Evolutionary conservation across 2,113 vertebrate species (phyloP), one percentile per base, ranked within the genome.

Genomic region (Cynocephalus volans): DNA sequence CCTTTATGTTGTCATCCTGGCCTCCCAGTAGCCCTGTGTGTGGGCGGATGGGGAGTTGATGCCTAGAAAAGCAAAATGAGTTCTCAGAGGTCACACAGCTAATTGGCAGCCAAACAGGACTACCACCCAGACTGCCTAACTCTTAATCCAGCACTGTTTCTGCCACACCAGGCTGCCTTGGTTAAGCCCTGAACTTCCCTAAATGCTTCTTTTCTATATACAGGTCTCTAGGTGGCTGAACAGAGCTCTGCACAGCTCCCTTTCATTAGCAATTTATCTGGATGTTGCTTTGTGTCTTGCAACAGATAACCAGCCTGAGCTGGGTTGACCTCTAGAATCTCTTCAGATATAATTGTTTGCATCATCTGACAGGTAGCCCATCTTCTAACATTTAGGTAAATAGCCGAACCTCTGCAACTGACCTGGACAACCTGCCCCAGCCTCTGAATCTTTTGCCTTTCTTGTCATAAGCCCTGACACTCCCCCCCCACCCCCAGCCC

Each of bases 231-330:
- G 64, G 64, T 54, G 70, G 69, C 82, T 6, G 5, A 8, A 23
- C 26, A 76, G 50, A 84, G 85, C 48, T 58, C 77, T 64, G 13
- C 81, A 50, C 15, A 18, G 36, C 58, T 93, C n/a, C 52, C 86
- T 93, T 86, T 95, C 88, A 83, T 95, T 96, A 95, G 73, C 76
- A 58, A 64, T 91, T 89, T 91, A 83, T 95, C 95, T 88, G 86
- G 75, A 83, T 80, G 41, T 72, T 92, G 86, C 95, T 56, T 95
- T 97, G 81, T 85, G 72, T 94, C 73, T 92, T 79, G 82, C 56
- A 79, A 96, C 73, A 79, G 93, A 93, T 97, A 96, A 90, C 80
- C 88, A 97, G 91, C 17, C 76, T 2, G 0, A 73, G 85, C 93
- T 85, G 60, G 12, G 56, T 0, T 92, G 95, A 97, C 92, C 96